Base-by-base conservation (phyloP, 2,797 vertebrate species). In the Acridotheres tristis region DNA sequence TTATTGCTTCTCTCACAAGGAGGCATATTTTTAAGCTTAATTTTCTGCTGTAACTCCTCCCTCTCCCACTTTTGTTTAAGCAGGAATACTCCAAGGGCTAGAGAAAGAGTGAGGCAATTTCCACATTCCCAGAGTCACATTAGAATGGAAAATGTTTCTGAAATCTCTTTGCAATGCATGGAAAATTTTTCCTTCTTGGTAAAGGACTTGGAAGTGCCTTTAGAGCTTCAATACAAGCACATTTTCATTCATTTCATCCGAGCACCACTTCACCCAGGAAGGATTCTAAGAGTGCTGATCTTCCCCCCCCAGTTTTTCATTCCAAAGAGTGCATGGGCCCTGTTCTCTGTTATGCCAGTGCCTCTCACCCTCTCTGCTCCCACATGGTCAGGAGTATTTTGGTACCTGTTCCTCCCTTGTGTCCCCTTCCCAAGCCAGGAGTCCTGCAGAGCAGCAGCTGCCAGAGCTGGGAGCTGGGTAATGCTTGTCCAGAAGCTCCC, bases 1-100 rank as follows among this genome's bases (percentile, higher is more conserved):
- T 93, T 92, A 76, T 76, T 87, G 72, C 42, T 80, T 93, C 43
- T 89, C 85, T 67, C 68, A 65, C n/a, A 95, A 80, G 74, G 32
- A 79, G 76, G 51, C 71, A 53, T 62, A 87, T 83, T 92, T 93
- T 94, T 91, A 82, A 94, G 84, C 65, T 85, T 67, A 5, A 14
- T 85, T 82, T 92, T 79, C 54, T 53, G 13, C 68, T 66, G 69
- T 69, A 76, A 85, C 84, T 92, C 90, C 85, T 84, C 90, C 34
- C 40, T 86, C 73, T 81, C 51, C 53, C 57, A 62, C 40, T 85
- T 91, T 32, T 81, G 68, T 69, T 77, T 58, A 73, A 84, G 38
- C 59, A 36, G 48, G 51, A 93, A 62, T 85, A 78, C 55, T 43
- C 79, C 38, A 76, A 62, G 63, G 69, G 34, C 47, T 45, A 48